phyloP scores from a whole-genome alignment of 1,140 invertebrate genomes.

The Drosophila rufa region DNA sequence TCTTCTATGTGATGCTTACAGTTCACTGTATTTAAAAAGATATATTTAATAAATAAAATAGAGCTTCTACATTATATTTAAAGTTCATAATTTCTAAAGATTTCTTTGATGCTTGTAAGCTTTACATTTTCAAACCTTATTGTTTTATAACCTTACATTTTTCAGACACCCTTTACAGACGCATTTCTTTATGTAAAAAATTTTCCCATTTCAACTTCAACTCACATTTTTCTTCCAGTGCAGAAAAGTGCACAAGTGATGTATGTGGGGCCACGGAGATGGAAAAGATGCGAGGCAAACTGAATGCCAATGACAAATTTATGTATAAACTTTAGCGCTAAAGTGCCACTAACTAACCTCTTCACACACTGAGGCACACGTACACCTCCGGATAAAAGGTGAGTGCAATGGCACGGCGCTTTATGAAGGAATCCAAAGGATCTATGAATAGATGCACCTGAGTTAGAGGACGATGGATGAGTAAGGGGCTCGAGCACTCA shows the following conservation, averaged over 20 bases:
- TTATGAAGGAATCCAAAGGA: constrained; percentile 66
- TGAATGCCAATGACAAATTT: constrained; percentile 83
- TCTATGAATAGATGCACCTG: constrained; percentile 70
- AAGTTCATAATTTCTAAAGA: not conserved
- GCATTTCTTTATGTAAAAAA: no score
- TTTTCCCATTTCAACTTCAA: not conserved
- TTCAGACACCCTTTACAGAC: not conserved
- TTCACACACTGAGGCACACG: constrained; percentile 35
- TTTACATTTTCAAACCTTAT: not conserved
- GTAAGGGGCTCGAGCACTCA: constrained; percentile 48
- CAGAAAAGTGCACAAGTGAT: constrained; percentile 16
- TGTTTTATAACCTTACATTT: not conserved
- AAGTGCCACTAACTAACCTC: constrained; percentile 81
- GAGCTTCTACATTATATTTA: no score
- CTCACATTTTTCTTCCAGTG: constrained; percentile 1
- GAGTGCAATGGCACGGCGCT: constrained; percentile 79
- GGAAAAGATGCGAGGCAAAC: constrained; percentile 27
- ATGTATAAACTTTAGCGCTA: constrained; percentile 81
- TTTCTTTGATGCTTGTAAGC: not conserved
- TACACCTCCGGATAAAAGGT: constrained; percentile 29
- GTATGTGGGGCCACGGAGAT: constrained; percentile 9
- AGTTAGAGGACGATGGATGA: constrained; percentile 23
- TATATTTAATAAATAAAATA: no score
- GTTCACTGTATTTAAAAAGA: no score
- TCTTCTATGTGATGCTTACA: no score